Evolutionary conservation across 2,888 invertebrate genomes (phyloP).

Genomic region (Hoplodrina ambigua): DNA sequence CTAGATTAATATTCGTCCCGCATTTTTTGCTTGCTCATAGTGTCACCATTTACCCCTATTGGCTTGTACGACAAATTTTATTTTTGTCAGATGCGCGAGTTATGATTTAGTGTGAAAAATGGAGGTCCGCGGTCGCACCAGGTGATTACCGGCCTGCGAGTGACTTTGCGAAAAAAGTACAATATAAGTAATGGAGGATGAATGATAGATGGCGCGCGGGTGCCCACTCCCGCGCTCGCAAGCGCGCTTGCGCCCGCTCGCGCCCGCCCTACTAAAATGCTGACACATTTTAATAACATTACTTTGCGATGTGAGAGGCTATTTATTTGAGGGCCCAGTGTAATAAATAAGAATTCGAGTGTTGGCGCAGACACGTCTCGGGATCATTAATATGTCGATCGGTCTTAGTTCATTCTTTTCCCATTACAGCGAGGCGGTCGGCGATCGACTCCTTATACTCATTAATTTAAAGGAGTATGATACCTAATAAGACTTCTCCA

Average conservation of each 20-base stretch:
- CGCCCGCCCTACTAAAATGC: slow-evolving; percentile 83
- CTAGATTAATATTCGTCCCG: slow-evolving; percentile 73
- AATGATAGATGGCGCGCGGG: slow-evolving; percentile 88
- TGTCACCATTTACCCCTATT: slow-evolving; percentile 86
- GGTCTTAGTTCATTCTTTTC: slow-evolving; percentile 82
- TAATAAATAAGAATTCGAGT: slow-evolving; percentile 88
- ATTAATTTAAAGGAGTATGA: slow-evolving; percentile 59
- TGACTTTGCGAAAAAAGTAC: slow-evolving; percentile 90
- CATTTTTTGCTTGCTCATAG: slow-evolving; percentile 83
- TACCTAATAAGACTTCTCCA: slow-evolving; percentile 32
- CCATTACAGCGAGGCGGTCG: slow-evolving; percentile 71
- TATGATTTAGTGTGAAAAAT: slow-evolving; percentile 90
- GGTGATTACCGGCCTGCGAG: slow-evolving; percentile 90
- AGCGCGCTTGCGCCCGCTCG: slow-evolving; percentile 71
- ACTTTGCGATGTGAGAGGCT: slow-evolving; percentile 87
- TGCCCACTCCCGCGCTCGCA: slow-evolving; percentile 72
- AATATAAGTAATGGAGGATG: slow-evolving; percentile 91
- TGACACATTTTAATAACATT: slow-evolving; percentile 91
- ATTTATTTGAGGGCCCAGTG: slow-evolving; percentile 87
- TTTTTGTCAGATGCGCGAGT: slow-evolving; percentile 89
- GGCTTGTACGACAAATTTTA: slow-evolving; percentile 90
- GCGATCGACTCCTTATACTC: slow-evolving; percentile 55
- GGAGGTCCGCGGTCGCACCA: slow-evolving; percentile 87
- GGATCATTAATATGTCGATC: slow-evolving; percentile 84
- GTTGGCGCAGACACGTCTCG: slow-evolving; percentile 82